Evolutionary conservation across 2,797 vertebrate genomes (phyloP).

Genomic region (Tarsius wallacei): DNA sequence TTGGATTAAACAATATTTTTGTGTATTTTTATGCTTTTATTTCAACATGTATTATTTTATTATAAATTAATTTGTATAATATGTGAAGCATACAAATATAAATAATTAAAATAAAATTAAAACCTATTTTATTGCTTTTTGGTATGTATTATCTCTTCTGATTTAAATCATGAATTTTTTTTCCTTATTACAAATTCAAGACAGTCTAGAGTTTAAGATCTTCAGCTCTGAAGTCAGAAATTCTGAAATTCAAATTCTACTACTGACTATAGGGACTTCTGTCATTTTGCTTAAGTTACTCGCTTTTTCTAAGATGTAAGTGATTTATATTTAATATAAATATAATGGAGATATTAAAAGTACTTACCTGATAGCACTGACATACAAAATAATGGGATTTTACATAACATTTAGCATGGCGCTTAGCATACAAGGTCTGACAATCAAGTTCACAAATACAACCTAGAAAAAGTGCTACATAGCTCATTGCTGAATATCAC

Average conservation of each 20-base stretch:
- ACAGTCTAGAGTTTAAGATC: background rate
- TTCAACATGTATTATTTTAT: conserved; percentile 19
- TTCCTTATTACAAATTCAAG: conserved; percentile 11
- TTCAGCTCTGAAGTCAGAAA: conserved; percentile 32
- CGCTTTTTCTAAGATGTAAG: background rate
- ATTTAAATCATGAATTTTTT: background rate
- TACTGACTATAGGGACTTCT: background rate
- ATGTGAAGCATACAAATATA: background rate
- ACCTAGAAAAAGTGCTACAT: too few relatives aligned
- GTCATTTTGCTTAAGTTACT: background rate
- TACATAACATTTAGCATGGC: background rate
- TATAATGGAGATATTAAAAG: background rate
- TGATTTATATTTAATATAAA: background rate
- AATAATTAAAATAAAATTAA: conserved; percentile 31
- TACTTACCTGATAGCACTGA: background rate
- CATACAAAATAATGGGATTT: background rate
- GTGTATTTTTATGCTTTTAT: conserved; percentile 18
- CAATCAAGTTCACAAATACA: too few relatives aligned
- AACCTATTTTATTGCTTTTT: background rate
- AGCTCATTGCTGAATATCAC: too few relatives aligned
- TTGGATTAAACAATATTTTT: conserved; percentile 6
- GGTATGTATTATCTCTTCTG: background rate
- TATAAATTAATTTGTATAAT: conserved; percentile 13
- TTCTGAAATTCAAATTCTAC: conserved; percentile 58
- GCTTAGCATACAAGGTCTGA: background rate